Conservation (phyloP, 2,797 vertebrate genomes). For the Melanotaenia maccullochi region DNA sequence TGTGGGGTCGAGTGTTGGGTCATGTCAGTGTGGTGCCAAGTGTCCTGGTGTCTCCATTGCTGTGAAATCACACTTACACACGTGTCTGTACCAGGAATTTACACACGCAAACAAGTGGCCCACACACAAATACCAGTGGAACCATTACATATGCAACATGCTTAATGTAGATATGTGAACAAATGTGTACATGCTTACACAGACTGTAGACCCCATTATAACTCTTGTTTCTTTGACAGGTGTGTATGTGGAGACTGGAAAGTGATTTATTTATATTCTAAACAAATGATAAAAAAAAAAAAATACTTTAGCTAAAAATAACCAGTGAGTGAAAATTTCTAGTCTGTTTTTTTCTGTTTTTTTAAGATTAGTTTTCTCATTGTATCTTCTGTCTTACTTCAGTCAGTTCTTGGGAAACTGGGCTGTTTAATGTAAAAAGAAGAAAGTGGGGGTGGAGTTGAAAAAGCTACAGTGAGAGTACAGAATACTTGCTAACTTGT, state of each 20-base stretch:
- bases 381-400: constrained; percentile 13
- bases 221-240: constrained; percentile 58
- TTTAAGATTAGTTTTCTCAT: constrained; percentile 12
- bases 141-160: constrained; percentile 38
- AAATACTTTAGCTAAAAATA: constrained; percentile 12
- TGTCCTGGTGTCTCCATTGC: constrained; percentile 70
- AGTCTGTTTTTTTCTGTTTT: constrained; percentile 8
- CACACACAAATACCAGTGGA: constrained; percentile 25
- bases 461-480: constrained; percentile 25
- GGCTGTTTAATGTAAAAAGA: constrained; percentile 18
- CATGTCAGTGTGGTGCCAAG: constrained; percentile 73
- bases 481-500: constrained; percentile 45
- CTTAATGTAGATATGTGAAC: constrained; percentile 51
- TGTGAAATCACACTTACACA: constrained; percentile 58
- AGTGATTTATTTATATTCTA: constrained; percentile 25
- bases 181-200: constrained; percentile 40
- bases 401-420: constrained; percentile 16
- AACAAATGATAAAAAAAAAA: constrained; percentile 1
- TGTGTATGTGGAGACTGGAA: constrained; percentile 8
- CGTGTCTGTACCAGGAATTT: constrained; percentile 51
- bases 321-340: constrained; percentile 13
- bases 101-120: constrained; percentile 31
- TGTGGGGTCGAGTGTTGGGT: constrained; percentile 68
- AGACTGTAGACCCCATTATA: constrained; percentile 45
- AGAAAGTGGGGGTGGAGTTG: neutral